Evolutionary conservation across 2,888 invertebrate species (phyloP), one percentile per base, ranked within the genome.

Genomic region (Listrodromus nycthemerus): DNA sequence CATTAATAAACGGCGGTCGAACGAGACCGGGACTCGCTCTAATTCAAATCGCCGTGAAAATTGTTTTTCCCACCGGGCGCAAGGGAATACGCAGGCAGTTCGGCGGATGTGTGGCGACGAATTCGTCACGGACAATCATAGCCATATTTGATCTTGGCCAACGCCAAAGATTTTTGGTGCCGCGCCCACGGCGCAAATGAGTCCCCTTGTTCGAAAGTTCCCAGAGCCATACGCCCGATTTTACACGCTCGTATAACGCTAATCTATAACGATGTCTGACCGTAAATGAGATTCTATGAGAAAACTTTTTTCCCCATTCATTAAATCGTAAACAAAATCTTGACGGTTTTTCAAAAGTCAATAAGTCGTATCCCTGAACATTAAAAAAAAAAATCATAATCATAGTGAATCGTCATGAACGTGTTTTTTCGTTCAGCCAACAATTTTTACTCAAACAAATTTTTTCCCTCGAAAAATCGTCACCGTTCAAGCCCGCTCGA

Each of bases 11-110:
- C 73, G 73, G 76, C 85, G 83, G 79, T 73, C 74, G 61, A 75
- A 76, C 82, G 84, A 69, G 76, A 67, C 67, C 71, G 82, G 83
- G 19, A 37, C 69, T 86, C 90, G 91, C 88, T 90, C 91, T 90
- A 90, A 91, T 93, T 93, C 89, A 91, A 91, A 93, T 93, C 90
- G 83, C 90, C 93, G 91, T 93, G 91, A 93, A 93, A 93, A 93
- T 92, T 90, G 91, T 90, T 90, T 89, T 85, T 87, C 86, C 82
- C 85, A 82, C 78, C 81, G 73, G 63, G 74, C 73, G 24, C 30
- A 63, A 19, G 73, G 19, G 27, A 45, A n/a, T 33, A 45, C 65
- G 75, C 45, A 75, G 30, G 33, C 52, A 41, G 41, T 69, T 66
- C 52, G 70, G 65, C 50, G 52, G 65, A 58, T 61, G 67, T 78